phyloP scores from a whole-genome alignment of 2,888 invertebrate species.

The Drosophila prolongata region DNA sequence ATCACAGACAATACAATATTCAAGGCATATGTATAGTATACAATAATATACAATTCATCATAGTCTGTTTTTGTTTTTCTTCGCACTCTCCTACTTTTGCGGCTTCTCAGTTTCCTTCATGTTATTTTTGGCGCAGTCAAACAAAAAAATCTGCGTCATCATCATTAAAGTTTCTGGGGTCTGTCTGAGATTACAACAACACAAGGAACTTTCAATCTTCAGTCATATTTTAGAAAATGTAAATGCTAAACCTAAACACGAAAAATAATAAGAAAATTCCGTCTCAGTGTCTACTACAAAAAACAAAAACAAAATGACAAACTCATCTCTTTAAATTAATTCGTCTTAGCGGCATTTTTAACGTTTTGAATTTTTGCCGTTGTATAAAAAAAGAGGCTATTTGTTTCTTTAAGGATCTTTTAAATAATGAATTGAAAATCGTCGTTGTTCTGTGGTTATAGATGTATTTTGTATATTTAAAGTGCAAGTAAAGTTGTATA shows the following conservation, averaged over 20 bases:
- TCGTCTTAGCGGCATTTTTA: too few species aligned
- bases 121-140: slow-evolving; percentile 56
- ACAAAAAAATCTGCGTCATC: slow-evolving; percentile 65
- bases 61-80: slow-evolving; percentile 10
- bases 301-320: too few species aligned
- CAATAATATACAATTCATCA: slow-evolving; percentile 39
- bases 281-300: too few species aligned
- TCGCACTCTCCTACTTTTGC: slow-evolving; percentile 15
- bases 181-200: slow-evolving; percentile 37
- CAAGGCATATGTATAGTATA: slow-evolving; percentile 7
- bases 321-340: too few species aligned
- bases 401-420: too few species aligned
- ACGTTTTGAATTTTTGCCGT: too few species aligned
- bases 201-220: slow-evolving; percentile 22
- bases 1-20: slow-evolving; percentile 26
- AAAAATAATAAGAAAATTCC: slow-evolving; percentile 19
- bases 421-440: too few species aligned
- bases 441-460: too few species aligned
- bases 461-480: too few species aligned
- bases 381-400: too few species aligned
- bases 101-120: slow-evolving; percentile 25
- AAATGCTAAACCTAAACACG: neutral
- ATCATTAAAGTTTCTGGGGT: slow-evolving; percentile 60
- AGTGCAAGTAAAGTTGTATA: neutral
- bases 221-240: slow-evolving; percentile 24